Base-by-base conservation (phyloP, 2,113 vertebrate species). In the Sylvilagus bachmani region DNA sequence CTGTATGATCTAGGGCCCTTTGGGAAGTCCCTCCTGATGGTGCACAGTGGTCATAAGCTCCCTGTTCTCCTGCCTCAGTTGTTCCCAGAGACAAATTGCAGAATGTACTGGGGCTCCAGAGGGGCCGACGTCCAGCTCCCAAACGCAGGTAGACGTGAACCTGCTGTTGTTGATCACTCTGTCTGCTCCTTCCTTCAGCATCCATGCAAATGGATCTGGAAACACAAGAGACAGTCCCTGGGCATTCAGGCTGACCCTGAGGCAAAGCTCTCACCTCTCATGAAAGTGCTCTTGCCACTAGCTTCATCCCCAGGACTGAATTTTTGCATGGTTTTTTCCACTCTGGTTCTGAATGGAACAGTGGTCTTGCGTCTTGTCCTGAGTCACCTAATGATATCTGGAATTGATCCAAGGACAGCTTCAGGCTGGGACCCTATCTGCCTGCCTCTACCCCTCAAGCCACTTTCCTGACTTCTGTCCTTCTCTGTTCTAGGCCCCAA, bases 131-230 rank as follows among this genome's bases (percentile, higher is more conserved):
- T 58, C 38, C 4, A 29, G 19, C 16, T 51, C 22, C 73, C 8
- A 22, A 33, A 29, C 29, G 31, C 5, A 64, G 31, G 19, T 19
- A 75, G 29, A 38, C 6, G 3, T 66, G 29, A 62, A 31, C 33
- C 13, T 0, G 0, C n/a, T 84, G 21, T 61, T 0, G 1, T 3
- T 0, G 0, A 19, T 61, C 58, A 10, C 10, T 1, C 1, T 0
- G 3, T 61, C n/a, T 85, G 38, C 33, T 38, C 27, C 9, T 79
- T 67, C 53, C 67, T 71, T 78, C 27, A 16, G 22, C 21, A 33
- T 29, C 3, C 0, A 0, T 11, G 24, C 6, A 29, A 3, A 4
- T 27, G 10, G 19, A 14, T 31, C 36, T 89, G 31, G 12, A 53
- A 69, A 78, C 62, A 79, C 10, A 19, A 16, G 6, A n/a, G 27